Evolutionary conservation across 2,888 invertebrate species (phyloP).

Genomic region (Andrena minutula): DNA sequence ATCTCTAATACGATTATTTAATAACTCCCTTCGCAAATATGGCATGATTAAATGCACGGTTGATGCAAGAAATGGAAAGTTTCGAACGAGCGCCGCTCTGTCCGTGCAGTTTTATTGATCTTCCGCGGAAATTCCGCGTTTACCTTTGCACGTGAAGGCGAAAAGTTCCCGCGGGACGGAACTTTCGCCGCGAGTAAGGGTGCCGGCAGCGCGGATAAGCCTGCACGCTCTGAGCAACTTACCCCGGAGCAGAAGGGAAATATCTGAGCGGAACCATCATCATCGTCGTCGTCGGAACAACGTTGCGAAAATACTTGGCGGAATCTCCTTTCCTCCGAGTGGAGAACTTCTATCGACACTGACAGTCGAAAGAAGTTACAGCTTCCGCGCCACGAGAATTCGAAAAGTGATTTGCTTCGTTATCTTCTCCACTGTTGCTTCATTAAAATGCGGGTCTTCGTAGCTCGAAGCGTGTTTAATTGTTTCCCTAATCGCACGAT

Average conservation of each 20-base stretch:
- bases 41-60: conserved; percentile 26
- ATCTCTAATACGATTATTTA: background rate
- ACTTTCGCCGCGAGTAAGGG: conserved; percentile 41
- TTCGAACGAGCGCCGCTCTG: background rate
- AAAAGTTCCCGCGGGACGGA: conserved; percentile 38
- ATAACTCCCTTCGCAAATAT: conserved; percentile 30
- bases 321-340: background rate
- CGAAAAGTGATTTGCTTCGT: background rate
- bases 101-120: conserved; percentile 50
- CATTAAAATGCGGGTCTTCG: background rate
- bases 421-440: too few species aligned
- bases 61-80: conserved; percentile 34
- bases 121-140: conserved; percentile 49
- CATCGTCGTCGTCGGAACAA: background rate
- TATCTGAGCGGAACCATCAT: conserved; percentile 28
- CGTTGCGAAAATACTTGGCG: background rate
- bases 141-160: conserved; percentile 48
- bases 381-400: background rate
- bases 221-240: conserved; percentile 13
- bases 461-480: conserved; percentile 5
- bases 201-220: conserved; percentile 22
- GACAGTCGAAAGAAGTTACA: conserved; percentile 3
- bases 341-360: background rate
- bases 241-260: background rate
- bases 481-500: background rate